Conservation (phyloP, 2,888 invertebrate species). For the Girardia tigrina region DNA sequence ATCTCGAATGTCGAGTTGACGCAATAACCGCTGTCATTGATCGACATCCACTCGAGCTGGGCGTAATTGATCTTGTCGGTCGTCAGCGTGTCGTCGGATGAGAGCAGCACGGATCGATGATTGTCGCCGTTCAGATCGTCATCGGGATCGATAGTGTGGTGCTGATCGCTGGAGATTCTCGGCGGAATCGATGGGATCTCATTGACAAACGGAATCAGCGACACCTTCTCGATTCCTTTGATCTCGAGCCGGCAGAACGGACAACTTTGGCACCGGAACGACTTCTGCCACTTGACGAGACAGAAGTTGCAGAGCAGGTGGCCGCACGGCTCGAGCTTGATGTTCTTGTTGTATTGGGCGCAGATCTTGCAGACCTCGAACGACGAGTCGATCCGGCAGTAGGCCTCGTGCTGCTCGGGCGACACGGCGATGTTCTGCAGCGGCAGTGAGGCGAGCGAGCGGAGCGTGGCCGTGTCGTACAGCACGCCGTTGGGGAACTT, state of each 20-base stretch:
- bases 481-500: not conserved
- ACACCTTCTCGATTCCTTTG: conserved; percentile 89
- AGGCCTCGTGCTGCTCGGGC: conserved; percentile 15
- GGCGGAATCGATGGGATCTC: not conserved
- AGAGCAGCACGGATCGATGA: no score
- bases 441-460: not conserved
- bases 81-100: not conserved
- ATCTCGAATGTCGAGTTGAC: not conserved
- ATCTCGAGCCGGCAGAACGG: conserved; percentile 98
- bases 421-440: conserved; percentile 15
- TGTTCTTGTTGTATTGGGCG: conserved; percentile 33
- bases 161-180: not conserved
- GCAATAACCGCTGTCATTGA: not conserved
- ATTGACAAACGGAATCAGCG: not conserved
- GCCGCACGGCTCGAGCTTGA: conserved; percentile 33
- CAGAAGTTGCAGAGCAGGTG: conserved; percentile 30
- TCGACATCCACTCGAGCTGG: not conserved
- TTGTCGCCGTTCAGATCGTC: no score
- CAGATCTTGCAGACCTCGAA: conserved; percentile 36
- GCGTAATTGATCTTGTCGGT: not conserved
- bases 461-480: not conserved
- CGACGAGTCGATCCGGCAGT: conserved; percentile 12
- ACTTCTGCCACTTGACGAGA: conserved; percentile 54
- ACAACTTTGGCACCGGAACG: conserved; percentile 55
- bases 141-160: no score